phyloP scores from a whole-genome alignment of 2,888 invertebrate species.

The Hylaea fasciaria region DNA sequence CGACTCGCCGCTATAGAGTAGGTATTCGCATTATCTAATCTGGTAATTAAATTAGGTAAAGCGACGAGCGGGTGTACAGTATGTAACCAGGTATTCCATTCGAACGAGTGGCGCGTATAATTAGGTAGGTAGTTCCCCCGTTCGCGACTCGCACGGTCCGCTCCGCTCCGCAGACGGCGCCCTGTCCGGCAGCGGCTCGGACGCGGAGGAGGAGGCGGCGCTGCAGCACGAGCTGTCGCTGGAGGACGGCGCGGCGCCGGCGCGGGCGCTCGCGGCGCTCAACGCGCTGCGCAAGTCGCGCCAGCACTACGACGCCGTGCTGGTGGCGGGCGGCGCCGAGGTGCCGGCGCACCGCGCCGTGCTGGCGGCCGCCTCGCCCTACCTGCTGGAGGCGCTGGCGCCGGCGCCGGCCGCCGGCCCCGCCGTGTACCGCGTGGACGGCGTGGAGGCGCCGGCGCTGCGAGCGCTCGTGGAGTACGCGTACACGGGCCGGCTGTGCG shows the following conservation, averaged over 20 bases:
- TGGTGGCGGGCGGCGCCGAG: conserved; percentile 88
- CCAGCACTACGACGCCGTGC: conserved; percentile 94
- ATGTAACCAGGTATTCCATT: too few species aligned
- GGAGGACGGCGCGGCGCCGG: conserved; percentile 84
- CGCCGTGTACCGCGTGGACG: conserved; percentile 51
- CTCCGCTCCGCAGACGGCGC: conserved; percentile 34
- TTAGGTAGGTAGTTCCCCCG: too few species aligned
- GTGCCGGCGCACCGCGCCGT: conserved; percentile 90
- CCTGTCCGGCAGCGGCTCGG: conserved; percentile 42
- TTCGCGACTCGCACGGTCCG: not conserved
- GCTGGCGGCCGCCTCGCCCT: conserved; percentile 91
- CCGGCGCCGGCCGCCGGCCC: conserved; percentile 18
- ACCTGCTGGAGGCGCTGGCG: conserved; percentile 87
- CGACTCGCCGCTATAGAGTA: too few species aligned
- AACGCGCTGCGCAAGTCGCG: conserved; percentile 93
- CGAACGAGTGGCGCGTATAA: too few species aligned
- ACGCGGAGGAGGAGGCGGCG: conserved; percentile 53
- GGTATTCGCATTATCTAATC: too few species aligned
- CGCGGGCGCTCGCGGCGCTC: conserved; percentile 87
- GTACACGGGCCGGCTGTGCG: conserved; percentile 89
- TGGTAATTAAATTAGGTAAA: too few species aligned
- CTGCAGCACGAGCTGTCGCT: conserved; percentile 76
- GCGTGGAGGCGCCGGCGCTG: conserved; percentile 84
- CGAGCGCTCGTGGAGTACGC: conserved; percentile 92
- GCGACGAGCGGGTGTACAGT: too few species aligned